A percentile compares a stretch with the other conserved stretches of the same genome.
Conservation (phyloP, 2,797 vertebrate species). For the Bucorvus abyssinicus region DNA sequence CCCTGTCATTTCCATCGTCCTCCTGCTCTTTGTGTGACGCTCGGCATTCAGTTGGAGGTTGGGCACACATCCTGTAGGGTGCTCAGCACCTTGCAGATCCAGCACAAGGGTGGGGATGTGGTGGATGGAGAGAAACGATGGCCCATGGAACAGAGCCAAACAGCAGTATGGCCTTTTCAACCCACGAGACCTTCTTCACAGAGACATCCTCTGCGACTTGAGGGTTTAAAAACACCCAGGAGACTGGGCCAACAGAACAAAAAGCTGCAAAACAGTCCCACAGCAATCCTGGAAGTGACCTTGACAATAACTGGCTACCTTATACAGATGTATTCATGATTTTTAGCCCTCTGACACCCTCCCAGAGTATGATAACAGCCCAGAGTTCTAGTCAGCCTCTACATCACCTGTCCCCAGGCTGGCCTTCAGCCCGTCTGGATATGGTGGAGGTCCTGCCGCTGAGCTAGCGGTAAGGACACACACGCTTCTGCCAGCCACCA, state of each 20-base stretch:
- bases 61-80: neutral
- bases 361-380: neutral
- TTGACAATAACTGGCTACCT: neutral
- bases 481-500: neutral
- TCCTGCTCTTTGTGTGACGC: neutral
- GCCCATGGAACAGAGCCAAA: neutral
- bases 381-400: neutral
- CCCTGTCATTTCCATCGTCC: neutral
- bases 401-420: neutral
- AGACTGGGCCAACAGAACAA: neutral
- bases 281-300: neutral
- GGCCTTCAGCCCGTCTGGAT: neutral
- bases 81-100: neutral
- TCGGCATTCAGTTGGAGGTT: neutral
- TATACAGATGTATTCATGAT: rapidly evolving
- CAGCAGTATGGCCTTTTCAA: neutral
- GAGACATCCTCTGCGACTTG: neutral
- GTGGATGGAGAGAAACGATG: neutral
- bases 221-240: neutral
- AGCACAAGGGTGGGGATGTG: neutral
- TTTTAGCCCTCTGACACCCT: neutral
- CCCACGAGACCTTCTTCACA: neutral
- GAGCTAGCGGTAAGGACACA: neutral
- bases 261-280: neutral
- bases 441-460: neutral